Conservation (phyloP, 64 coral and sea anemone genomes). For the Montipora efflorescens region DNA sequence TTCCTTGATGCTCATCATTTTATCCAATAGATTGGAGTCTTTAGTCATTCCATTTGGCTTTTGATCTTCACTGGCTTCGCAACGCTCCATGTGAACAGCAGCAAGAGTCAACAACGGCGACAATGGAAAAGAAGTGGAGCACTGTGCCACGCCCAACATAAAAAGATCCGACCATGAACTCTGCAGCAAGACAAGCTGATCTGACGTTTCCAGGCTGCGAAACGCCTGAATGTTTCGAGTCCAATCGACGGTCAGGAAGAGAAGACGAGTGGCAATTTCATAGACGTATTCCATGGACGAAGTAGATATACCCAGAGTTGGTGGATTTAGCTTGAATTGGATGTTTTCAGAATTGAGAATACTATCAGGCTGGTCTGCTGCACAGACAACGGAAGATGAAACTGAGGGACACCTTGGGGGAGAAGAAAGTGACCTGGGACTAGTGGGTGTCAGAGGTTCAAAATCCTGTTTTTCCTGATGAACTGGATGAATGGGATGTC, state of each 20-base stretch:
- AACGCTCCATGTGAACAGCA: constrained; percentile 60
- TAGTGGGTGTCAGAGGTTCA: background rate
- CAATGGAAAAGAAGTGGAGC: constrained; percentile 78
- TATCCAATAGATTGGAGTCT: constrained; percentile 70
- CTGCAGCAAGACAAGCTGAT: constrained; percentile 87
- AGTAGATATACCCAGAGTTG: constrained; percentile 66
- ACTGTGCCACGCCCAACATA: constrained; percentile 89
- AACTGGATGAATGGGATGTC: background rate
- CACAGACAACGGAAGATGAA: background rate
- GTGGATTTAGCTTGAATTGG: constrained; percentile 81
- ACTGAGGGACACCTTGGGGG: background rate
- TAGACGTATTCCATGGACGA: constrained; percentile 98
- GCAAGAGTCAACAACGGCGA: constrained; percentile 88
- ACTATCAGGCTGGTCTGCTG: background rate
- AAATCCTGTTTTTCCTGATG: constrained; percentile 14
- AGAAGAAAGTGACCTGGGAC: background rate
- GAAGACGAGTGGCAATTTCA: constrained; percentile 96
- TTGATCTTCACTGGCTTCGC: background rate
- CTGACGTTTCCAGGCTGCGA: constrained; percentile 67
- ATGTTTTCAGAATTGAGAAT: constrained; percentile 70
- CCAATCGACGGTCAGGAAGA: constrained; percentile 97
- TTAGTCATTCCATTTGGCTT: background rate
- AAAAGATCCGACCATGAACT: constrained; percentile 95
- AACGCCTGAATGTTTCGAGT: constrained; percentile 79
- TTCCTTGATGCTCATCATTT: constrained; percentile 82